Base-by-base conservation (phyloP, 2,113 vertebrate species). In the Narcine bancroftii region DNA sequence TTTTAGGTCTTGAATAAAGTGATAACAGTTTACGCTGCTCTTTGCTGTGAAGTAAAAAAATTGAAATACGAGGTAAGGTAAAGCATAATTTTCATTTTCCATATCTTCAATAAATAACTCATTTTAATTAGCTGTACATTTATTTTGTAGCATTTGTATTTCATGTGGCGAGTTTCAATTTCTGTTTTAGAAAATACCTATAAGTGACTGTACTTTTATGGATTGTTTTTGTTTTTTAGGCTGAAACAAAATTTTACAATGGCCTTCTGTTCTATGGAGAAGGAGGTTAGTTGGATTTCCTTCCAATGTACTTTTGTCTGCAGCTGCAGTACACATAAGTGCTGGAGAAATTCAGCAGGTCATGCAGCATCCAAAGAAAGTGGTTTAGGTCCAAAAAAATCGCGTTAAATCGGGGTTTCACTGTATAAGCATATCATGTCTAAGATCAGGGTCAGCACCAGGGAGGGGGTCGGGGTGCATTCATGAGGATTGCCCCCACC, bases 41-140 rank as follows among this genome's bases (percentile, higher is more conserved):
- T 99, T 93, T 99, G 98, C 93, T 98, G 98, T 96, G 99, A 99
- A 95, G 98, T 99, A 93, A 99, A 99, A 95, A 99, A 99, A 92
- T 96, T 99, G 93, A 99, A 99, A 94, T 97, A 98, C 95, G 99
- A 99, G 98, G 99, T 99, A 96, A 96, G 47, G 13, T 24, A 92
- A 85, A 29, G 83, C n/a, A 92, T 36, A 60, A 50, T 91, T 92
- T 71, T 0, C n/a, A n/a, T 15, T 66, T 63, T 1, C 11, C 9
- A 53, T n/a, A 39, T n/a, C 11, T 81, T 81, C 73, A 72, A 10
- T 24, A 29, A 50, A n/a, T 29, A 72, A n/a, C 0, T 19, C 33
- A 36, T 65, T 89, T 87, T 60, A 79, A 47, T 7, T 60, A 39
- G 5, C 24, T 73, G 81, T 87, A 87, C 24, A n/a, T 1, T 66